phyloP scores from a whole-genome alignment of 2,113 vertebrate genomes.

The Rhinopomastus cyanomelas region DNA sequence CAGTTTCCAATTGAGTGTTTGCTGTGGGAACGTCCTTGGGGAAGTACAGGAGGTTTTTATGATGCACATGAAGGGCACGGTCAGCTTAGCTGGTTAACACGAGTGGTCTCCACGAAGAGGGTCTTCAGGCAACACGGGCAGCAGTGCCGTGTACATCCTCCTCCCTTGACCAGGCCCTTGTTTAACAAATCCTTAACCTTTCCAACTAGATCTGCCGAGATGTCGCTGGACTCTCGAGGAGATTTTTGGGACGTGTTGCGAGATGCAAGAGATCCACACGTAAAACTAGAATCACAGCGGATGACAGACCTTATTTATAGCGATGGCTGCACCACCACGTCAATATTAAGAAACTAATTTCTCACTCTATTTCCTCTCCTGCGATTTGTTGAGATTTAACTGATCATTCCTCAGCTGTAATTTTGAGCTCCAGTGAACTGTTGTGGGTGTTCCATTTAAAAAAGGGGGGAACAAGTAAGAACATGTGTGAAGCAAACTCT shows the following conservation, averaged over 20 bases:
- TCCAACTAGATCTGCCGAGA: neutral
- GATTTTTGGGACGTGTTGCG: neutral
- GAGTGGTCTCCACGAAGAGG: neutral
- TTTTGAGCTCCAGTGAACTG: slow-evolving; percentile 77
- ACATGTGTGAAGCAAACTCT: slow-evolving; percentile 50
- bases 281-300: slow-evolving; percentile 1
- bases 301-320: neutral
- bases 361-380: slow-evolving; percentile 70
- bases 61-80: neutral
- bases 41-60: neutral
- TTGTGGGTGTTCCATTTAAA: slow-evolving; percentile 65
- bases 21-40: neutral
- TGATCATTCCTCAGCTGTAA: slow-evolving; percentile 69
- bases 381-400: slow-evolving; percentile 46
- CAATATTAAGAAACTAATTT: slow-evolving; percentile 73
- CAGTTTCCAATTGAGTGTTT: neutral
- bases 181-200: neutral
- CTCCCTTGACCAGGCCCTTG: neutral
- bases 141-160: neutral
- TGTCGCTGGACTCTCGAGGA: neutral
- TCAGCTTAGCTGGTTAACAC: neutral
- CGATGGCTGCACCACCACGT: slow-evolving; percentile 11
- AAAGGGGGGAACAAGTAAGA: neutral
- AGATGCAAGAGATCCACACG: neutral
- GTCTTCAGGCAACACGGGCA: neutral